A percentile compares a stretch with the other conserved stretches of the same genome.
phyloP scores from a whole-genome alignment of 1,140 invertebrate genomes.

The Anthonomus grandis region DNA sequence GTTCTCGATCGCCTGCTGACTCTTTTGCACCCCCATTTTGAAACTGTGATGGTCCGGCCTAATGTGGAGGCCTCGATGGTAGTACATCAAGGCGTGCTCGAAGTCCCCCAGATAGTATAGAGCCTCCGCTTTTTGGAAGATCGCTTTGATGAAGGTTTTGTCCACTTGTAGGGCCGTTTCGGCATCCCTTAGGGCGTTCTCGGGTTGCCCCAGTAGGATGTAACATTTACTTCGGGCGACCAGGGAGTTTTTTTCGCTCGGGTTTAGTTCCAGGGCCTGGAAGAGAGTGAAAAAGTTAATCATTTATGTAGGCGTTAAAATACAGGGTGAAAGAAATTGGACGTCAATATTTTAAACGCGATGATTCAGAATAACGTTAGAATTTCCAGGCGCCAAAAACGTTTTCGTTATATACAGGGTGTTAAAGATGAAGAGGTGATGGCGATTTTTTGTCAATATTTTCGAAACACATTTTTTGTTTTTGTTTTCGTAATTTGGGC shows the following conservation, averaged over 20 bases:
- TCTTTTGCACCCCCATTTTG: slow-evolving; percentile 88
- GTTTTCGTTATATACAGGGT: too few relatives aligned
- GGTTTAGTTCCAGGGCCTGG: slow-evolving; percentile 83
- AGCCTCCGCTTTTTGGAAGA: slow-evolving; percentile 90
- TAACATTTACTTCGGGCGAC: slow-evolving; percentile 88
- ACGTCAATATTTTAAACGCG: too few relatives aligned
- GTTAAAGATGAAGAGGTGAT: too few relatives aligned
- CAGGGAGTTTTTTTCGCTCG: slow-evolving; percentile 78
- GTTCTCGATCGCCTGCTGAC: slow-evolving; percentile 91
- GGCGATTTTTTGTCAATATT: too few relatives aligned
- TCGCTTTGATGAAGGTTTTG: slow-evolving; percentile 74
- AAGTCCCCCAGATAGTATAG: slow-evolving; percentile 90
- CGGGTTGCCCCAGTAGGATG: slow-evolving; percentile 80
- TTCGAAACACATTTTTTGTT: too few relatives aligned
- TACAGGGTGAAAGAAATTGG: too few relatives aligned
- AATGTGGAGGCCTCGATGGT: slow-evolving; percentile 79
- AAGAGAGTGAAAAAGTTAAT: too few relatives aligned
- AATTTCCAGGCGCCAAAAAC: too few relatives aligned
- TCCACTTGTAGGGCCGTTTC: slow-evolving; percentile 75
- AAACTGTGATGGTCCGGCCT: slow-evolving; percentile 84
- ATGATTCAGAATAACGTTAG: too few relatives aligned
- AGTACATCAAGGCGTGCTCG: slow-evolving; percentile 89
- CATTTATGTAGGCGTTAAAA: too few relatives aligned
- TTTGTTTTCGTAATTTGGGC: too few relatives aligned
- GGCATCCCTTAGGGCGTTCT: slow-evolving; percentile 79